Evolutionary conservation across 2,797 vertebrate genomes (phyloP).

Genomic region (Galaxias olidus): DNA sequence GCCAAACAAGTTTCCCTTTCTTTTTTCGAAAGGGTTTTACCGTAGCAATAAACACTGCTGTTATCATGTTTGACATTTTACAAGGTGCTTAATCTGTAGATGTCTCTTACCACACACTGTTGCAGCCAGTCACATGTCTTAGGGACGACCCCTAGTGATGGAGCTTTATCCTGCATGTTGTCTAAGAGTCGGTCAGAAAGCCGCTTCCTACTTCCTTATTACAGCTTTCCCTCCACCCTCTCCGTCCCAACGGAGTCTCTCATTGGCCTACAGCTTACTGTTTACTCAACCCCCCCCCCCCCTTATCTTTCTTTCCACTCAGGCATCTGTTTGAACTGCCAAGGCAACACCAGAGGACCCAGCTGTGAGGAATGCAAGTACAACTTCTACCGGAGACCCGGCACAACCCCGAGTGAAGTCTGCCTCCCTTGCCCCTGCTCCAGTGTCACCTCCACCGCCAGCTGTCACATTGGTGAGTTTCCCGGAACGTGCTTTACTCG

Average conservation of each 20-base stretch:
- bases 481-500: background rate
- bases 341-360: constrained; percentile 75
- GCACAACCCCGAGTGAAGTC: constrained; percentile 21
- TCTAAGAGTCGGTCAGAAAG: constrained; percentile 2
- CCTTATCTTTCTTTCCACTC: constrained; percentile 16
- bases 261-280: constrained; percentile 6
- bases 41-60: too few relatives aligned
- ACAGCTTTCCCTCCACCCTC: too few relatives aligned
- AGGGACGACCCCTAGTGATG: too few relatives aligned
- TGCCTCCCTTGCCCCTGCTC: constrained; percentile 82
- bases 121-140: too few relatives aligned
- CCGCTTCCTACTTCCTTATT: constrained; percentile 2
- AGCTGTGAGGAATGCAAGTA: constrained; percentile 79
- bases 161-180: background rate
- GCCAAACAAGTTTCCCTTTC: too few relatives aligned
- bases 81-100: too few relatives aligned
- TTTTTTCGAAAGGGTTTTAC: too few relatives aligned
- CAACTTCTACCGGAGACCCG: constrained; percentile 68
- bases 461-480: constrained; percentile 76
- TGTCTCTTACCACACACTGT: too few relatives aligned
- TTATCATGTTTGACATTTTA: too few relatives aligned
- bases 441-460: constrained; percentile 77
- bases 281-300: constrained; percentile 36
- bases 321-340: constrained; percentile 80
- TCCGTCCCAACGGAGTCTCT: too few relatives aligned